Percentiles rank a stretch among this genome's conserved stretches.
Conservation (phyloP, 2,888 invertebrate species). For the Drosophila paranaensis region DNA sequence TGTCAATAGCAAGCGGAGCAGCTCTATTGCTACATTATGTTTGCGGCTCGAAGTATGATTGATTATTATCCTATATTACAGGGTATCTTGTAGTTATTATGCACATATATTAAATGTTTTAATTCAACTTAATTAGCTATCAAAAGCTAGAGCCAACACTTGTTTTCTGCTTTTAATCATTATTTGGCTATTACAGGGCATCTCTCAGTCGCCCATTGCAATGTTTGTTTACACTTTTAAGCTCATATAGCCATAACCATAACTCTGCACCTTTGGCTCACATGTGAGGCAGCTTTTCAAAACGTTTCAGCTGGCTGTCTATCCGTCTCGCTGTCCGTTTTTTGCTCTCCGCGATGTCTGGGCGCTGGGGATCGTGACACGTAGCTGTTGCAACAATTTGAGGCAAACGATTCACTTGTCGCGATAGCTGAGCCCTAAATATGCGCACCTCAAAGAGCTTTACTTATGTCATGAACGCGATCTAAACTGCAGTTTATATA, state of each 20-base stretch:
- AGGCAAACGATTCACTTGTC: constrained; percentile 57
- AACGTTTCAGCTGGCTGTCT: constrained; percentile 51
- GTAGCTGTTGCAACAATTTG: constrained; percentile 76
- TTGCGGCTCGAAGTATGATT: too few relatives aligned
- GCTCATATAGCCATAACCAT: constrained; percentile 59
- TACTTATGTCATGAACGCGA: constrained; percentile 43
- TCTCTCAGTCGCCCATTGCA: not conserved
- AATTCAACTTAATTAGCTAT: too few relatives aligned
- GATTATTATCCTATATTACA: too few relatives aligned
- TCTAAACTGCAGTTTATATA: constrained; percentile 26
- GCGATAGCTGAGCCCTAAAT: constrained; percentile 63
- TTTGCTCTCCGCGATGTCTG: constrained; percentile 55
- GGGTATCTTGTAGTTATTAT: too few relatives aligned
- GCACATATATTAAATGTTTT: too few relatives aligned
- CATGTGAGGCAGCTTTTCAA: constrained; percentile 58
- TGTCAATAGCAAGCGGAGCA: too few relatives aligned
- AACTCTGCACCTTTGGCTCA: constrained; percentile 71
- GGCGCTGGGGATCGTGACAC: constrained; percentile 80
- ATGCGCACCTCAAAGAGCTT: constrained; percentile 27
- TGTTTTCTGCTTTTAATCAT: too few relatives aligned
- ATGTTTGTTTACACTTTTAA: not conserved
- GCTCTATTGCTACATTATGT: not conserved
- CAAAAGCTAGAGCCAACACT: too few relatives aligned
- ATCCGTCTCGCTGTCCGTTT: constrained; percentile 18
- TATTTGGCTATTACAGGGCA: too few relatives aligned